Conservation (phyloP, 2,797 vertebrate genomes). For the Thunnus albacares region DNA sequence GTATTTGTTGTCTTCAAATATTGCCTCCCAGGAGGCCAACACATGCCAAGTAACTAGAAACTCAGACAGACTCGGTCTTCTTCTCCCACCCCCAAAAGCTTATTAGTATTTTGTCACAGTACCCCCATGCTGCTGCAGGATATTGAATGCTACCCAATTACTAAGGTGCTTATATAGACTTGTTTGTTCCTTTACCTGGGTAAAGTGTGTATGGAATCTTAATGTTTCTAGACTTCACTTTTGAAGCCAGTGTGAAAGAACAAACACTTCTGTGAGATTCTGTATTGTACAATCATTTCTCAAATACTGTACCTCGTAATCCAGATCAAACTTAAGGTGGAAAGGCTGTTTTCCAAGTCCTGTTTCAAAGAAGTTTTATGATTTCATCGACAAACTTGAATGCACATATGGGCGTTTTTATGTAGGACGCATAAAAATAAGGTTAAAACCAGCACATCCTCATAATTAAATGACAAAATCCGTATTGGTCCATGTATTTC, state of each 20-base stretch:
- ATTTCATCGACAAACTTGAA: not conserved
- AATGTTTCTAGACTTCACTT: constrained; percentile 53
- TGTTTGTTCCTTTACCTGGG: constrained; percentile 73
- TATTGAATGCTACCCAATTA: constrained; percentile 76
- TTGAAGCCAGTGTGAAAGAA: not conserved
- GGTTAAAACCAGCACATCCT: no score
- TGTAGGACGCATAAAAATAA: not conserved
- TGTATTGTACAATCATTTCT: constrained; percentile 11
- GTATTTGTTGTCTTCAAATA: constrained; percentile 49
- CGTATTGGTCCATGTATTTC: no score
- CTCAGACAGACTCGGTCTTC: constrained; percentile 37
- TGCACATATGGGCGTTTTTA: no score
- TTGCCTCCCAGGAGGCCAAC: constrained; percentile 45
- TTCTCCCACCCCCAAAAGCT: constrained; percentile 60
- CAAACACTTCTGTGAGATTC: constrained; percentile 4
- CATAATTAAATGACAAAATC: no score
- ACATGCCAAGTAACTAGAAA: constrained; percentile 59
- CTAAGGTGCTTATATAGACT: constrained; percentile 60
- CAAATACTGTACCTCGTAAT: not conserved
- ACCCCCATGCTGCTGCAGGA: constrained; percentile 64
- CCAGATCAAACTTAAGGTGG: constrained; percentile 28
- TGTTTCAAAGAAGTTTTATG: not conserved
- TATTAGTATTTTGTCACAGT: constrained; percentile 77
- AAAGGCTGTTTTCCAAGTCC: not conserved
- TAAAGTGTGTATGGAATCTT: constrained; percentile 61